These are phyloP conservation scores for Sebastes kiyomatsui DNA, from an alignment of 2,797 vertebrate species.

Conservation along the genomic window DNA sequence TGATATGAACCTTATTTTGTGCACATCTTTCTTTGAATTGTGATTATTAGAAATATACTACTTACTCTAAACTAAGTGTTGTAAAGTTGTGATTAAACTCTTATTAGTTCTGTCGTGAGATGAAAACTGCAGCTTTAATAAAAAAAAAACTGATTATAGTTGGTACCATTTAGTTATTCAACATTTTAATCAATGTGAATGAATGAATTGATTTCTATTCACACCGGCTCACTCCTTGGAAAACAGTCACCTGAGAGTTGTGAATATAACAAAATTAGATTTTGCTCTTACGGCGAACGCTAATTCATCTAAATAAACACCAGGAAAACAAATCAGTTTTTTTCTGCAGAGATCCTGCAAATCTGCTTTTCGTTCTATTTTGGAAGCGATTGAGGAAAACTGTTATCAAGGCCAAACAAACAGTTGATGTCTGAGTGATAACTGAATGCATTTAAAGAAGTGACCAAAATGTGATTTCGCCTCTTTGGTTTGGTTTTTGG, in stretches of 20 bases:
- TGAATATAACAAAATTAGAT: background rate
- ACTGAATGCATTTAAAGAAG: background rate
- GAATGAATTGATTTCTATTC: background rate
- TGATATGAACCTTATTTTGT: background rate
- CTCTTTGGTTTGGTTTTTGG: conserved; percentile 11
- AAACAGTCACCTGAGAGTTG: background rate
- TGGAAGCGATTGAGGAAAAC: background rate
- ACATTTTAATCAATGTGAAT: background rate
- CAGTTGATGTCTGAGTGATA: conserved; percentile 5
- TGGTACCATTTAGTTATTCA: background rate
- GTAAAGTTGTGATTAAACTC: background rate
- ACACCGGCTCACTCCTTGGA: background rate
- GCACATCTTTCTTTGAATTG: background rate
- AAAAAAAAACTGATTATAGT: background rate
- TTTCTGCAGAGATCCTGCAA: background rate
- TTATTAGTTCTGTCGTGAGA: background rate
- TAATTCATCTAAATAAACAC: conserved; percentile 4
- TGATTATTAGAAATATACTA: background rate
- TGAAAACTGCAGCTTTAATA: background rate
- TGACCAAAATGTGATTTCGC: conserved; percentile 16
- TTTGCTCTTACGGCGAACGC: background rate
- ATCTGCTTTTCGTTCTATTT: background rate
- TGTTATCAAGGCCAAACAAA: conserved; percentile 14
- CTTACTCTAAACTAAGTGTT: background rate
- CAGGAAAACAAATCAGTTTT: background rate